Conservation (phyloP, 1,140 invertebrate genomes). For the Psix sp. region DNA sequence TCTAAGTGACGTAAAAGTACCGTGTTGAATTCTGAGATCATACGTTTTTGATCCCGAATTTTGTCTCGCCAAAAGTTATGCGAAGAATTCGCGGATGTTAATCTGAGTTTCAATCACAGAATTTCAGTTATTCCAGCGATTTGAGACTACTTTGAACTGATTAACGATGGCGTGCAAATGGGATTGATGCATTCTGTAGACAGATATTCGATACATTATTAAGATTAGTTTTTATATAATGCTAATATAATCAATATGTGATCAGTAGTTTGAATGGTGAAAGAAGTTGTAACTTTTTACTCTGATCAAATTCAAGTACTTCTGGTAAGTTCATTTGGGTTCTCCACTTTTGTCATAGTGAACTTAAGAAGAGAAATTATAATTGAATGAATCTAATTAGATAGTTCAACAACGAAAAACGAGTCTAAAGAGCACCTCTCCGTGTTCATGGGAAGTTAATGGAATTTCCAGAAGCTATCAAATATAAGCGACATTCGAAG, state of each 20-base stretch:
- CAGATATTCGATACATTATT: no score
- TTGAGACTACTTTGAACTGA: no score
- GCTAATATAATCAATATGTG: no score
- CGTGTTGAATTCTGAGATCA: slow-evolving; percentile 25
- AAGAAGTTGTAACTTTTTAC: no score
- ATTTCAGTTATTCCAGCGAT: no score
- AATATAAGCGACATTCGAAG: slow-evolving; percentile 40
- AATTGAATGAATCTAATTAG: slow-evolving; percentile 39
- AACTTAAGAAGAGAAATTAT: slow-evolving; percentile 18
- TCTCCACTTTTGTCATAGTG: slow-evolving; percentile 6
- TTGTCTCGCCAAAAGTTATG: slow-evolving; percentile 13
- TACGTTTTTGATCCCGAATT: slow-evolving; percentile 23
- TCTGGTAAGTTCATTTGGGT: slow-evolving; percentile 11
- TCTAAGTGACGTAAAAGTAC: slow-evolving; percentile 25
- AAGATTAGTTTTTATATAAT: no score
- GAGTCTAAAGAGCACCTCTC: slow-evolving; percentile 7
- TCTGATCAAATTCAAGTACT: no score
- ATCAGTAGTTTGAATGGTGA: no score
- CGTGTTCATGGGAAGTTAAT: slow-evolving; percentile 31
- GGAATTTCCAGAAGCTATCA: slow-evolving; percentile 44
- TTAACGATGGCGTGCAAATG: no score
- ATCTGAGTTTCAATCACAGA: no score
- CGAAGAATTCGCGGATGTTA: no score
- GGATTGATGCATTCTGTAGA: no score
- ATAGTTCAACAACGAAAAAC: slow-evolving; percentile 28